Base-by-base conservation (phyloP, 1,140 invertebrate genomes). In the Procambarus clarkii region DNA sequence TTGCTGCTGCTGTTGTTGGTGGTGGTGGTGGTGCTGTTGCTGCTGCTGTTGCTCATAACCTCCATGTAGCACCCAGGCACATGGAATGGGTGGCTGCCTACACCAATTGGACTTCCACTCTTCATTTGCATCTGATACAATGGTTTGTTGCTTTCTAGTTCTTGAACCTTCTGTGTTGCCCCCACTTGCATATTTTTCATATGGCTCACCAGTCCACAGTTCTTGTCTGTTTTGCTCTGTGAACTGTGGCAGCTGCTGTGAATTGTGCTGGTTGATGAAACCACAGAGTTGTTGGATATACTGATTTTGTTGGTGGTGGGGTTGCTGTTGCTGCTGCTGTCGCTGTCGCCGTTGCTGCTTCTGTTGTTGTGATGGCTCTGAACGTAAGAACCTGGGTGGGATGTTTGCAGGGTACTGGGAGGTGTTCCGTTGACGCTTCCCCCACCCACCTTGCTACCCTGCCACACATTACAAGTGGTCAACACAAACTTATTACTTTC, bases 381-480 rank as follows among this genome's bases (percentile, higher is more conserved):
- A 71, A 34, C 71, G 64, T 24, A 86, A 76, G 84, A 76, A 71
- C 45, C 84, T 86, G 45, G 69, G 84, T 76, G 84, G 71, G 84
- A 74, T 34, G 84, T 86, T 46, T 71, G 84, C 69, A 50, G 71
- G 84, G 69, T 71, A 76, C 45, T 86, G 60, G 46, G 48, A 86
- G 64, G 69, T 15, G 45, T 76, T 48, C 84, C 71, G 71, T 86
- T 46, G 78, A 45, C 64, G 83, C 60, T 80, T 71, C 60, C 46
- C 24, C 86, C 86, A 88, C 78, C 86, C 86, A 88, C 78, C 78
- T 64, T 88, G 86, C 86, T 88, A 69, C 69, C 86, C 86, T 88
- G 86, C 86, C 86, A 88, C 54, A 85, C 83, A 86, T 74, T 44
- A 86, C 83, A 87, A 50, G 69, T 18, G 74, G 69, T 86, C 84